Evolutionary conservation across 2,113 vertebrate genomes (phyloP).

Genomic region (Notiomystis cincta): DNA sequence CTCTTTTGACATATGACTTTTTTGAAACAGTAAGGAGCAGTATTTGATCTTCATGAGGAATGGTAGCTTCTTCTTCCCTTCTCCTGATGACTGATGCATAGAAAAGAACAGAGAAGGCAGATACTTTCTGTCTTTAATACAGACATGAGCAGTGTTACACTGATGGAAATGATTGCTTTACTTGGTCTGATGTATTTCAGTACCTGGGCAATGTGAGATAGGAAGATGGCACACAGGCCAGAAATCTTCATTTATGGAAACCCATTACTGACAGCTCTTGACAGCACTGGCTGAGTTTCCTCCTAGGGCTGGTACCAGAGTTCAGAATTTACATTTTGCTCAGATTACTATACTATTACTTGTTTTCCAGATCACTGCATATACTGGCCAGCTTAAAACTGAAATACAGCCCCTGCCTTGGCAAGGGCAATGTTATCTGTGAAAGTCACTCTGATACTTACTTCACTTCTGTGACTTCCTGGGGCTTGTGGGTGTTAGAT

Average conservation of each 20-base stretch:
- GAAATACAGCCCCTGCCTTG: background rate
- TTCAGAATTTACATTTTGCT: background rate
- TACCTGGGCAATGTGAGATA: background rate
- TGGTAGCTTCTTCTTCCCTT: background rate
- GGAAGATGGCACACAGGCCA: background rate
- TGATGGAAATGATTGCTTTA: background rate
- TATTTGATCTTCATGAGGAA: background rate
- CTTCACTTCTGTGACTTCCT: background rate
- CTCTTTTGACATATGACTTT: background rate
- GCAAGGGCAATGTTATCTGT: background rate
- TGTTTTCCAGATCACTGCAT: background rate
- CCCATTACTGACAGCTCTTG: background rate
- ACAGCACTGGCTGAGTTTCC: background rate
- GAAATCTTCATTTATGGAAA: background rate
- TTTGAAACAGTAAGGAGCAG: background rate
- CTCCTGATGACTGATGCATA: background rate
- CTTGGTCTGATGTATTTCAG: background rate
- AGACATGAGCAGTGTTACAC: background rate
- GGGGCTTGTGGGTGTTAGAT: conserved; percentile 39
- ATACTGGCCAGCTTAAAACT: background rate
- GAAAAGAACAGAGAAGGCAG: background rate
- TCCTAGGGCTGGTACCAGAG: background rate
- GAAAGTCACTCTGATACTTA: conserved; percentile 3
- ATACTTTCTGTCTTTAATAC: background rate
- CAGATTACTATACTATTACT: background rate